Evolutionary conservation across 1,140 invertebrate species (phyloP).

Genomic region (Ruditapes philippinarum): DNA sequence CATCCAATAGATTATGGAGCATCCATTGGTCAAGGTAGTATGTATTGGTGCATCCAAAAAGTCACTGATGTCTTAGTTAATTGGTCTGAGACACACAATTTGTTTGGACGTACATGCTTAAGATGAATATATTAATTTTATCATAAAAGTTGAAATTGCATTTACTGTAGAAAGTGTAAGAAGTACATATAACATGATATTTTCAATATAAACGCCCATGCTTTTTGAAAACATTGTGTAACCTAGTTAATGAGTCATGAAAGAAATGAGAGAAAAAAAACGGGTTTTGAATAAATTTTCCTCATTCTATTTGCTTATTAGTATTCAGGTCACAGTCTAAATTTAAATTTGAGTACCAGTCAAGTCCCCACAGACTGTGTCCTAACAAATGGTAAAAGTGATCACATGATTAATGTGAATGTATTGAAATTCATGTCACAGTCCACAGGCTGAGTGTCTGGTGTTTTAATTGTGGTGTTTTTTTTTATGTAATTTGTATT

Average conservation of each 20-base stretch:
- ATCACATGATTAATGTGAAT: conserved; percentile 25
- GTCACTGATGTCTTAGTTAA: too few species aligned
- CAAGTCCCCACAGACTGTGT: conserved; percentile 27
- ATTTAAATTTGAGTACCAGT: conserved; percentile 49
- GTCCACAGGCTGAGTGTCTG: not conserved
- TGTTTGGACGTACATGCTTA: too few species aligned
- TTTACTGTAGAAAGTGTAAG: too few species aligned
- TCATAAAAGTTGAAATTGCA: too few species aligned
- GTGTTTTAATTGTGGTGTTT: conserved; percentile 23
- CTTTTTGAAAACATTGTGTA: not conserved
- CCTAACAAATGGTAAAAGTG: conserved; percentile 41
- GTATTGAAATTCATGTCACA: conserved; percentile 33
- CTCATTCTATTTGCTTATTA: not conserved
- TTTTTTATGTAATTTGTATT: conserved; percentile 61
- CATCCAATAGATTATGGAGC: too few species aligned
- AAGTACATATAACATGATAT: too few species aligned
- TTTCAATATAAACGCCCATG: too few species aligned
- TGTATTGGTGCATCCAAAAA: too few species aligned
- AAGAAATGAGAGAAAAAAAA: conserved; percentile 17
- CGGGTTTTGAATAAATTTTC: not conserved
- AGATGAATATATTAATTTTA: too few species aligned
- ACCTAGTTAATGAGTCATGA: conserved; percentile 18
- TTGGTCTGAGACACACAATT: too few species aligned
- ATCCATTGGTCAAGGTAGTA: too few species aligned
- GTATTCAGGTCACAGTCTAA: conserved; percentile 8